Evolutionary conservation across 2,113 vertebrate genomes (phyloP).

Genomic region (Acanthochromis polyacanthus): DNA sequence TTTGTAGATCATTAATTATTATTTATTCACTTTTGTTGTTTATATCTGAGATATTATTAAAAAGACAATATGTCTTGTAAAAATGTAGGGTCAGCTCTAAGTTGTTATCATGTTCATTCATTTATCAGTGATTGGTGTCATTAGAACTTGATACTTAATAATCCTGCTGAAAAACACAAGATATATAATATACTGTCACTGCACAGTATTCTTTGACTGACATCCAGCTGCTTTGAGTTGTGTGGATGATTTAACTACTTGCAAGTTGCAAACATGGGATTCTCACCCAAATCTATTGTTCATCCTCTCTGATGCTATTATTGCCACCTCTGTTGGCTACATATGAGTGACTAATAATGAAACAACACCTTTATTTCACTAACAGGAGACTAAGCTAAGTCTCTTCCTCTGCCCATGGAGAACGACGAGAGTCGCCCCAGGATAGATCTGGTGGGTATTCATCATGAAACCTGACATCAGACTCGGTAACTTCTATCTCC

Average conservation of each 20-base stretch:
- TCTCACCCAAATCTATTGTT: background rate
- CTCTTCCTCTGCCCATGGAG: conserved; percentile 80
- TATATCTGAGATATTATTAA: too few species aligned
- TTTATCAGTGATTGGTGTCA: too few species aligned
- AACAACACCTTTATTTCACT: background rate
- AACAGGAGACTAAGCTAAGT: conserved; percentile 81
- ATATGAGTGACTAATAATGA: background rate
- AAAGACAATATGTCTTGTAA: too few species aligned
- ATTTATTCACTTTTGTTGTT: too few species aligned
- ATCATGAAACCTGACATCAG: conserved; percentile 82
- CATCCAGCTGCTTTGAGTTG: background rate
- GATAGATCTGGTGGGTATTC: conserved; percentile 84
- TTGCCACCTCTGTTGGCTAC: too few species aligned
- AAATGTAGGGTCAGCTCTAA: too few species aligned
- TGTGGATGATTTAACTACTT: background rate
- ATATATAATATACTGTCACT: background rate
- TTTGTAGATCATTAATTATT: too few species aligned
- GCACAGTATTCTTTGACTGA: background rate
- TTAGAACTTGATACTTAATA: too few species aligned
- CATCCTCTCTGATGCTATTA: too few species aligned
- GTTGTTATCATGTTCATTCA: too few species aligned
- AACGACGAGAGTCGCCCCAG: conserved; percentile 80
- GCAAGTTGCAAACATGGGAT: background rate
- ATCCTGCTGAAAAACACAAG: too few species aligned
- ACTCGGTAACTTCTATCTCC: conserved; percentile 66